A percentile compares a stretch with the other conserved stretches of the same genome.
Evolutionary conservation across 1,140 invertebrate genomes (phyloP).

Genomic region (Physella acuta): DNA sequence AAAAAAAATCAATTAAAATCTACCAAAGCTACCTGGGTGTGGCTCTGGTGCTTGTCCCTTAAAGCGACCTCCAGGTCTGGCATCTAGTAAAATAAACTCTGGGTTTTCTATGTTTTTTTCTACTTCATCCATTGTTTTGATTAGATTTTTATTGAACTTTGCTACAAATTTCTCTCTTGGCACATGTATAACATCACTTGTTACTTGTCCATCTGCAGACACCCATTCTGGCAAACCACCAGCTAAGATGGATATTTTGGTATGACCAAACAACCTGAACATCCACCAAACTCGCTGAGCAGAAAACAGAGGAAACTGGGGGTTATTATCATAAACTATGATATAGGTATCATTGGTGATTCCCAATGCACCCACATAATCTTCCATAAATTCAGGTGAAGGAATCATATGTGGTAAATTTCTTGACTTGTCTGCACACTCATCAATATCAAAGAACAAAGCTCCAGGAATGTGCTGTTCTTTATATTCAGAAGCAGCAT

Average conservation of each 20-base stretch:
- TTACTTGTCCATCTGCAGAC: slow-evolving; percentile 28
- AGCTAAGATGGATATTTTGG: slow-evolving; percentile 47
- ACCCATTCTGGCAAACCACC: slow-evolving; percentile 53
- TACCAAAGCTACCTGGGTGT: slow-evolving; percentile 37
- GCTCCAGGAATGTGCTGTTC: slow-evolving; percentile 53
- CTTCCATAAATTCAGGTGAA: slow-evolving; percentile 41
- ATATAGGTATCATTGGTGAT: slow-evolving; percentile 53
- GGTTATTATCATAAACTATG: slow-evolving; percentile 54
- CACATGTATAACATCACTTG: slow-evolving; percentile 23
- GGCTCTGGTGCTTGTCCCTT: slow-evolving; percentile 49
- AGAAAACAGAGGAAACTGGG: slow-evolving; percentile 49
- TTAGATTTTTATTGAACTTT: slow-evolving; percentile 32
- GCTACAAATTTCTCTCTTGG: slow-evolving; percentile 36
- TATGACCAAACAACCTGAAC: slow-evolving; percentile 53
- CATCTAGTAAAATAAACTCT: slow-evolving; percentile 47
- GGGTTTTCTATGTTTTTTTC: slow-evolving; percentile 32
- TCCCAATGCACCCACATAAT: slow-evolving; percentile 51
- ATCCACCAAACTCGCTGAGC: slow-evolving; percentile 56
- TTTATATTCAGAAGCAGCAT: slow-evolving; percentile 40
- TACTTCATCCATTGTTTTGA: slow-evolving; percentile 50
- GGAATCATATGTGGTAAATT: slow-evolving; percentile 48
- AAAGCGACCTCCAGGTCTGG: slow-evolving; percentile 46
- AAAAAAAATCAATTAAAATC: too few relatives aligned
- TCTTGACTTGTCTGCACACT: slow-evolving; percentile 42
- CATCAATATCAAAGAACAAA: slow-evolving; percentile 54